Base-by-base conservation (phyloP, 2,888 invertebrate genomes). In the Euspilapteryx auroguttella region DNA sequence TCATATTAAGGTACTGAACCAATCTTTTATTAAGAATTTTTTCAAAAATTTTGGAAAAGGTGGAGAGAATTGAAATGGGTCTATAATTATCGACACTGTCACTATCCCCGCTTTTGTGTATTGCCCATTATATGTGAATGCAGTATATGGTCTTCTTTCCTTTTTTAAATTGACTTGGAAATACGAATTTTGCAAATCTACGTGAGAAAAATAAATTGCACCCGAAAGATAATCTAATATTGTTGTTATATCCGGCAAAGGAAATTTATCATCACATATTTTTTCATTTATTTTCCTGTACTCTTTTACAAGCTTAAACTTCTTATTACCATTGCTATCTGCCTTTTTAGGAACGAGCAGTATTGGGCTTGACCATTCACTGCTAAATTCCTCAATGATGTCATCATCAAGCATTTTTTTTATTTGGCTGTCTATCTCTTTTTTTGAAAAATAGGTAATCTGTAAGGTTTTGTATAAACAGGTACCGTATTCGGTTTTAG, bases 101-200 rank as follows among this genome's bases (percentile, higher is more conserved):
- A n/a, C n/a, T n/a, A n/a, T n/a, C n/a, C n/a, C n/a, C n/a, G n/a
- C n/a, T n/a, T n/a, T n/a, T n/a, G n/a, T n/a, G n/a, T n/a, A n/a
- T n/a, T n/a, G n/a, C n/a, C n/a, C n/a, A n/a, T n/a, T n/a, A n/a
- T n/a, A n/a, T n/a, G n/a, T n/a, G n/a, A 37, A 38, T 3, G 34
- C 34, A 13, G 37, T 37, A 23, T 32, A 35, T 25, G 31, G 29
- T 27, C 37, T 27, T 24, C 33, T 24, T 9, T 33, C 29, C 11
- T 12, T 11, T 15, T 28, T n/a, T 14, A 28, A 12, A 14, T 17
- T 28, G 3, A 24, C 13, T 17, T 28, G 24, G 10, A 24, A 28
- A 17, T 21, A 28, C 4, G 24, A 15, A 15, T 28, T 23, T 7
- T 28, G 12, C 6, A 28, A 11, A 24, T 28, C 28, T 12, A 23